Evolutionary conservation across 2,888 invertebrate genomes (phyloP).

Genomic region (Drosophila mulleri): DNA sequence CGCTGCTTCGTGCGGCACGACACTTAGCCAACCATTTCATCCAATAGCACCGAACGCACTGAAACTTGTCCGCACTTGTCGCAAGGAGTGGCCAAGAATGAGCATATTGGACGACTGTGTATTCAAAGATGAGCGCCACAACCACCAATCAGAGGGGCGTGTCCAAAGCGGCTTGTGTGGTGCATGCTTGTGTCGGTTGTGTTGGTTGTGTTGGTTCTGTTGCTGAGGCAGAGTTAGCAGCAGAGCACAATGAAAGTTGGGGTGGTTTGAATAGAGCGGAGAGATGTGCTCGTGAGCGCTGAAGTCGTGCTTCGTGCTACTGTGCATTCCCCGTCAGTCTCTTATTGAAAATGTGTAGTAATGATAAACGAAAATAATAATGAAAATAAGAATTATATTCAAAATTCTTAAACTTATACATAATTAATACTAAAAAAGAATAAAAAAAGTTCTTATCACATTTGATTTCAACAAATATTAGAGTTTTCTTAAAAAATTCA

Average conservation of each 20-base stretch:
- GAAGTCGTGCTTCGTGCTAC: neutral
- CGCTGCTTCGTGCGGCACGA: conserved; percentile 74
- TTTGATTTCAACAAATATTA: neutral
- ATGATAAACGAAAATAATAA: neutral
- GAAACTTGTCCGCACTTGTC: conserved; percentile 70
- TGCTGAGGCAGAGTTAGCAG: conserved; percentile 13
- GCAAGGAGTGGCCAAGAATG: conserved; percentile 80
- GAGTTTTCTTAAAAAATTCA: too few species aligned
- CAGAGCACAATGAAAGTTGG: conserved; percentile 27
- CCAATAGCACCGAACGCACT: conserved; percentile 85
- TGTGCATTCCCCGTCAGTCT: neutral
- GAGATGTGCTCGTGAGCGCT: conserved; percentile 49
- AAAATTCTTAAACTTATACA: neutral
- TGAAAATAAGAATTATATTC: neutral
- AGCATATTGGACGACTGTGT: conserved; percentile 33
- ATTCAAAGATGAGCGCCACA: conserved; percentile 59
- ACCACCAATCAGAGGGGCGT: conserved; percentile 59
- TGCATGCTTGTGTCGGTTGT: neutral
- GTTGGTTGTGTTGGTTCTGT: conserved; percentile 5
- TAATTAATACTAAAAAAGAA: neutral
- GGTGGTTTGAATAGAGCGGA: conserved; percentile 32
- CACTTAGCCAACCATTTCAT: conserved; percentile 81
- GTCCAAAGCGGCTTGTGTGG: conserved; percentile 24
- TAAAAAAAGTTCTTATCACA: neutral
- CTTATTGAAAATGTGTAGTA: neutral